Conservation (phyloP, 2,888 invertebrate genomes). For the Sturmia bella region DNA sequence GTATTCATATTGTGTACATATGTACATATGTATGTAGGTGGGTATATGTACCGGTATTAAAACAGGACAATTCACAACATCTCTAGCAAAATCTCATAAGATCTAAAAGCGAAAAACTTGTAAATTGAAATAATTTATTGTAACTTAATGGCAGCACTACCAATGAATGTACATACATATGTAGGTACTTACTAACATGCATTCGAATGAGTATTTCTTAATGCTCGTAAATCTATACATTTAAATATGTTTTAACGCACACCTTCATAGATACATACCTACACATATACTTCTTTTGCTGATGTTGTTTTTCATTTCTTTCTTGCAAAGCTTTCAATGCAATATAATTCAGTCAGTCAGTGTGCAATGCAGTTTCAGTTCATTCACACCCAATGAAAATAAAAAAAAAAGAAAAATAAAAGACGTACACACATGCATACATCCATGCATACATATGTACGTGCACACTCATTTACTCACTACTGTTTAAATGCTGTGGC, state of each 20-base stretch:
- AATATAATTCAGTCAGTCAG: slow-evolving; percentile 57
- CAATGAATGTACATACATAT: no score
- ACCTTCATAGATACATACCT: not conserved
- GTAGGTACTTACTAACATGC: no score
- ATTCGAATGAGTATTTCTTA: no score
- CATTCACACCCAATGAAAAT: slow-evolving; percentile 67
- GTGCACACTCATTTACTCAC: slow-evolving; percentile 23
- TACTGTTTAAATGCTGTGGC: slow-evolving; percentile 59
- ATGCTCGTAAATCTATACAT: not conserved
- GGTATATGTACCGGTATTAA: no score
- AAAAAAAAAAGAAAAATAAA: slow-evolving; percentile 44
- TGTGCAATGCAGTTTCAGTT: slow-evolving; percentile 63
- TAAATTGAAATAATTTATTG: no score
- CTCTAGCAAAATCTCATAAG: no score
- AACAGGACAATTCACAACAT: no score
- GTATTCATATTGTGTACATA: no score
- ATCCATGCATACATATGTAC: not conserved
- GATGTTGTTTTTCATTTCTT: slow-evolving; percentile 58
- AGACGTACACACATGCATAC: slow-evolving; percentile 3
- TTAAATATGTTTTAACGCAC: not conserved
- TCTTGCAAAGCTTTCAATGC: slow-evolving; percentile 57
- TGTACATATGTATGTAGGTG: no score
- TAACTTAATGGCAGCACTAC: slow-evolving; percentile 2
- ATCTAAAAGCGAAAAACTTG: no score
- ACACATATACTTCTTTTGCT: slow-evolving; percentile 32